Percentiles rank a stretch among this genome's conserved stretches.
phyloP scores from a whole-genome alignment of 2,113 vertebrate genomes.

The Perccottus glenii region DNA sequence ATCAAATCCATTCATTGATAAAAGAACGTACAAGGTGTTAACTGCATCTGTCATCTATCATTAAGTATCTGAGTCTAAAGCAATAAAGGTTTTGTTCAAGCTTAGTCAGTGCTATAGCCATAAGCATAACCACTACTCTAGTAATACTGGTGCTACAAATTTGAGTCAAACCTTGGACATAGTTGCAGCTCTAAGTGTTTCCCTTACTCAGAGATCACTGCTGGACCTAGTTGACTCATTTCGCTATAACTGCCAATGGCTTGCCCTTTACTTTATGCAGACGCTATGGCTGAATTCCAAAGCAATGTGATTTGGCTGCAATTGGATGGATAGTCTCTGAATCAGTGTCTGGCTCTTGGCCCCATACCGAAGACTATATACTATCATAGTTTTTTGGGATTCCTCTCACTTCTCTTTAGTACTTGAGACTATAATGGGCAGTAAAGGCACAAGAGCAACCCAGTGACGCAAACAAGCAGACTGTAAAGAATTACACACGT shows the following conservation, averaged over 20 bases:
- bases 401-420: constrained; percentile 50
- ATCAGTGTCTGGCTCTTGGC: constrained; percentile 62
- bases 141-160: neutral
- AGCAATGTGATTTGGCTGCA: constrained; percentile 38
- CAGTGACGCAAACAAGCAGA: constrained; percentile 30
- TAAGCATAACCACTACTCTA: neutral
- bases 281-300: constrained; percentile 49
- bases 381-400: constrained; percentile 54
- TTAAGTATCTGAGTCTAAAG: neutral
- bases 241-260: neutral
- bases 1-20: too few relatives aligned
- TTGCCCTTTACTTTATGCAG: neutral
- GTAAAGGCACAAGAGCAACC: constrained; percentile 22
- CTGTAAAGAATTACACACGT: too few relatives aligned
- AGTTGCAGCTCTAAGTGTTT: neutral
- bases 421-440: constrained; percentile 40
- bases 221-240: constrained; percentile 6
- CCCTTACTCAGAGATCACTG: neutral
- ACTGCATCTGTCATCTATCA: neutral
- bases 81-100: neutral
- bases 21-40: neutral
- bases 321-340: constrained; percentile 61
- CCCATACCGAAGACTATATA: constrained; percentile 45
- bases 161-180: neutral
- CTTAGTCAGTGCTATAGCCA: neutral